Conservation (phyloP, 2,113 vertebrate genomes). For the Alaudala cheleensis region DNA sequence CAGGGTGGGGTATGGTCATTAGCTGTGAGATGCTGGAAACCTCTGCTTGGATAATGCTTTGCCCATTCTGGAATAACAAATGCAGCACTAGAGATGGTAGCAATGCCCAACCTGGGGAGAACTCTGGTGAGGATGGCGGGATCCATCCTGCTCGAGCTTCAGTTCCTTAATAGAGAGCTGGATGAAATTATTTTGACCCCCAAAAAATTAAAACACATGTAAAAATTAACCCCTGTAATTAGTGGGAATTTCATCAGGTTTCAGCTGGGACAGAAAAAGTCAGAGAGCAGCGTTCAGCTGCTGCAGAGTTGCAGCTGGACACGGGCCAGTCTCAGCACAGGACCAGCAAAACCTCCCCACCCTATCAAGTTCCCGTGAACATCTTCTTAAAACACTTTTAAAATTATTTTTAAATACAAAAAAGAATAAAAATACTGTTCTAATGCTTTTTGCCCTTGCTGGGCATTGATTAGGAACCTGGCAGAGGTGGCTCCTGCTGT, state of each 20-base stretch:
- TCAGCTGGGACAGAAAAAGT: background rate
- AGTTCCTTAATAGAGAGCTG: background rate
- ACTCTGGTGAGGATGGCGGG: background rate
- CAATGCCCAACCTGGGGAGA: background rate
- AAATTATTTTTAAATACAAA: background rate
- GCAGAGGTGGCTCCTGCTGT: background rate
- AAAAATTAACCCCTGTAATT: background rate
- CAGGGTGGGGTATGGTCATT: background rate
- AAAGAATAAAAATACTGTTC: background rate
- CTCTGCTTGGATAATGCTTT: background rate
- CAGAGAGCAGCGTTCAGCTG: accelerated
- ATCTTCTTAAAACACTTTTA: background rate
- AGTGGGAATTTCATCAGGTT: background rate
- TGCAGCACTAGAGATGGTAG: background rate
- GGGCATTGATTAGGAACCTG: background rate
- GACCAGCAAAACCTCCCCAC: background rate
- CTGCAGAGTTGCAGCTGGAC: background rate
- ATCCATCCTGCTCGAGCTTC: background rate
- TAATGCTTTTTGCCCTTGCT: background rate
- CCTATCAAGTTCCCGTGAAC: background rate
- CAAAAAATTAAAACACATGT: background rate
- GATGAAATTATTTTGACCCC: background rate
- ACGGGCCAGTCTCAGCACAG: background rate
- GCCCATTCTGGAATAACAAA: background rate
- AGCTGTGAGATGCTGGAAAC: background rate